Conservation (phyloP, 1,140 invertebrate species). For the Drosophila suzukii region DNA sequence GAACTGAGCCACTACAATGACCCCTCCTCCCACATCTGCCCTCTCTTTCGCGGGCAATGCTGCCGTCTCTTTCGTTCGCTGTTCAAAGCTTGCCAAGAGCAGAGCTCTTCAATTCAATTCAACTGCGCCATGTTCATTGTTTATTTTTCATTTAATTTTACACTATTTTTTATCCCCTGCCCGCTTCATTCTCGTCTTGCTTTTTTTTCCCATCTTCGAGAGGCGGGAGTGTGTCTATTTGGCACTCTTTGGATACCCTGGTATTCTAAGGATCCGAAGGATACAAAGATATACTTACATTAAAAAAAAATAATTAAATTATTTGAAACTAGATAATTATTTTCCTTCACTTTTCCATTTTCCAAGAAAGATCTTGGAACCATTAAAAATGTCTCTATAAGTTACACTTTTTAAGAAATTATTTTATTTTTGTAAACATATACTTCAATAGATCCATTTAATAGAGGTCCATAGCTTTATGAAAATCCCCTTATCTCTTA, state of each 20-base stretch:
- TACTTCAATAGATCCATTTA: too few relatives aligned
- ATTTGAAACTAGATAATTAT: too few relatives aligned
- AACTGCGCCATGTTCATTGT: constrained; percentile 76
- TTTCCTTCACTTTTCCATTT: too few relatives aligned
- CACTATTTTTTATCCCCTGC: constrained; percentile 62
- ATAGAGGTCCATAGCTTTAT: too few relatives aligned
- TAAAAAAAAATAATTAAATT: too few relatives aligned
- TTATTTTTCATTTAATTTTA: constrained; percentile 83
- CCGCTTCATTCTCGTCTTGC: not conserved
- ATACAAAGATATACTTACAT: too few relatives aligned
- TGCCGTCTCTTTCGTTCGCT: constrained; percentile 1
- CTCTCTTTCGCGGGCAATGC: constrained; percentile 1
- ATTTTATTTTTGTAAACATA: too few relatives aligned
- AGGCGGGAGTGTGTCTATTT: constrained; percentile 17
- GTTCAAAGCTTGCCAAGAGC: constrained; percentile 31
- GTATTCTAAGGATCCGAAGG: too few relatives aligned
- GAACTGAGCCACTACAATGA: constrained; percentile 53
- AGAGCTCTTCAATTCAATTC: constrained; percentile 78
- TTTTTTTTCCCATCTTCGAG: constrained; percentile 3
- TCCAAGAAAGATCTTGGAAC: too few relatives aligned
- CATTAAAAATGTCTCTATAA: too few relatives aligned
- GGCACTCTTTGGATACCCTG: constrained; percentile 32
- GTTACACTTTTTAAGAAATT: too few relatives aligned
- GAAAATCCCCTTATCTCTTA: too few relatives aligned
- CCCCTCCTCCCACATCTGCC: constrained; percentile 1